A percentile compares a stretch with the other conserved stretches of the same genome.
These are phyloP conservation scores for Drosophila quasianomalipes DNA, from an alignment of 2,888 invertebrate genomes.

Conservation along the genomic window DNA sequence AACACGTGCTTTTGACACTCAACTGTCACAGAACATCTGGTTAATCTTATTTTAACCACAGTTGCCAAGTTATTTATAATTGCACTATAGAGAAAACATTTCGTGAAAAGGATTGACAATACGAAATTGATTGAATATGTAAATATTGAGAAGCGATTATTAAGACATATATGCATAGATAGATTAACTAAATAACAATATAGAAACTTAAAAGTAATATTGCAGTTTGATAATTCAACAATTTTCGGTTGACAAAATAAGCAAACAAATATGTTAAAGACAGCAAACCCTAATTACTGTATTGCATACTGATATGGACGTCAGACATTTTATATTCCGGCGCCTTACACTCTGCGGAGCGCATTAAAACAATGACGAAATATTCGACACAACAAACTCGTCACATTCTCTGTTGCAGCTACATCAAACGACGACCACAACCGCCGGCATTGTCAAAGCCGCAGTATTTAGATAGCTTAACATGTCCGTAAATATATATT, in stretches of 20 bases:
- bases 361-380: conserved; percentile 37
- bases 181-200: neutral
- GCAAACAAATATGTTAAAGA: neutral
- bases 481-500: neutral
- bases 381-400: conserved; percentile 31
- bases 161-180: neutral
- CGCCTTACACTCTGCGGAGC: conserved; percentile 26
- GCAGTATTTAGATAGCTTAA: conserved; percentile 22
- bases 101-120: neutral
- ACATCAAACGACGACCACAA: conserved; percentile 49
- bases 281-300: conserved; percentile 3
- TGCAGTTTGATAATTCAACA: neutral
- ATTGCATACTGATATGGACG: neutral
- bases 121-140: neutral
- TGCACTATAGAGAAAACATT: no score
- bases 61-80: neutral
- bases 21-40: neutral
- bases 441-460: conserved; percentile 22
- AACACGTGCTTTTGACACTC: neutral
- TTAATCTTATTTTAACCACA: neutral
- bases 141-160: neutral
- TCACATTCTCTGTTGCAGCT: conserved; percentile 10
- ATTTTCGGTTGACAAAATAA: neutral
- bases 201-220: neutral
- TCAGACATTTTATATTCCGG: conserved; percentile 29